These are phyloP conservation scores for Rapana venosa DNA, from an alignment of 2,888 invertebrate genomes.

Conservation along the genomic window DNA sequence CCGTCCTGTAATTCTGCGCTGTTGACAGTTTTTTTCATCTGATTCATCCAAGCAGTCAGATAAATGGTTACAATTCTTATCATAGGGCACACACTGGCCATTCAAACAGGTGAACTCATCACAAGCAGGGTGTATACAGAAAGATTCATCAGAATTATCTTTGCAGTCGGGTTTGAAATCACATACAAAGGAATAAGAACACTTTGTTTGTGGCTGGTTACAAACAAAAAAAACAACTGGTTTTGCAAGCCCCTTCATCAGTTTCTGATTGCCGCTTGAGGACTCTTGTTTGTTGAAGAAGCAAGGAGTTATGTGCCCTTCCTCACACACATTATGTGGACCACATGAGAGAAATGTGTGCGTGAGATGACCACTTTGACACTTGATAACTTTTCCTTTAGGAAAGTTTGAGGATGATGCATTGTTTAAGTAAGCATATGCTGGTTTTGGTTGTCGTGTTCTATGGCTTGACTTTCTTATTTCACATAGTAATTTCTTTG, in stretches of 20 bases:
- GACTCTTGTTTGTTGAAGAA: too few species aligned
- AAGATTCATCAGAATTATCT: neutral
- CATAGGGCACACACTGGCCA: neutral
- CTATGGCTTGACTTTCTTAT: too few species aligned
- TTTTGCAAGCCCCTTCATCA: too few species aligned
- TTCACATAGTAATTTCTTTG: too few species aligned
- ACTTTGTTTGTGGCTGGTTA: neutral
- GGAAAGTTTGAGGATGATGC: neutral
- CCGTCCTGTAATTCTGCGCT: too few species aligned
- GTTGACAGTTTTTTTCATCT: neutral
- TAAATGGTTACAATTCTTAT: neutral
- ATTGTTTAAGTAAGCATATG: too few species aligned
- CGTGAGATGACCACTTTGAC: neutral
- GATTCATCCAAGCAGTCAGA: neutral
- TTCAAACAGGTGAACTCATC: neutral
- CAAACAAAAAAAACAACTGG: neutral
- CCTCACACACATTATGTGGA: neutral
- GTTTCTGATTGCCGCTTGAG: neutral
- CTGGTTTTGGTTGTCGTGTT: too few species aligned
- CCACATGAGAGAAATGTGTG: neutral
- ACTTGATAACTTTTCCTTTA: neutral
- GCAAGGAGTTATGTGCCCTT: too few species aligned
- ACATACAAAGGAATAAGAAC: neutral
- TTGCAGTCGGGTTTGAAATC: constrained; percentile 7
- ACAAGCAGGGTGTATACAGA: neutral